A percentile compares a stretch with the other conserved stretches of the same genome.
These are phyloP conservation scores for Mesoligia furuncula DNA, from an alignment of 2,888 invertebrate genomes.

Conservation along the genomic window DNA sequence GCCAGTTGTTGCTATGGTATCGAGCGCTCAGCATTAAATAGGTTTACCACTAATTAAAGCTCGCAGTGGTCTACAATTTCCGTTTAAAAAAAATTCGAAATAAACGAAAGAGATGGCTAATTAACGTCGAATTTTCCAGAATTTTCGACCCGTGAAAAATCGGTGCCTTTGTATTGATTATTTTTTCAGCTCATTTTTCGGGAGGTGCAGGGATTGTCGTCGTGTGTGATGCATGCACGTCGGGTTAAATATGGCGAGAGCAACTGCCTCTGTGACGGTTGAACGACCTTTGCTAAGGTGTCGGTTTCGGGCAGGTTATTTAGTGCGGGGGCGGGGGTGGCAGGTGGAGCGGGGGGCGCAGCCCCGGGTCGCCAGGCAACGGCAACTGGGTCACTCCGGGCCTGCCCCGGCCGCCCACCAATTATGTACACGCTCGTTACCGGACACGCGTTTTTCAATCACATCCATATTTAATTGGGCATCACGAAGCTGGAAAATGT, in stretches of 20 bases:
- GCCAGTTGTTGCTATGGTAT: conserved; percentile 9
- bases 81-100: conserved; percentile 33
- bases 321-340: conserved; percentile 79
- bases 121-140: conserved; percentile 21
- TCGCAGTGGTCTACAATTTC: conserved; percentile 22
- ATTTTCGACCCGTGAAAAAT: conserved; percentile 26
- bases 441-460: conserved; percentile 91
- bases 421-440: conserved; percentile 91
- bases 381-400: conserved; percentile 90
- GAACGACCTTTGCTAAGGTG: conserved; percentile 90
- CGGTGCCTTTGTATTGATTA: conserved; percentile 32
- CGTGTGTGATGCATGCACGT: conserved; percentile 56
- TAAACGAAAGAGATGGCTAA: conserved; percentile 25
- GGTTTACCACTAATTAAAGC: conserved; percentile 54
- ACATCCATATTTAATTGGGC: conserved; percentile 91
- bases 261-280: conserved; percentile 84
- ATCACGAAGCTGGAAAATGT: conserved; percentile 89
- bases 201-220: conserved; percentile 22
- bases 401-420: conserved; percentile 86
- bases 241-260: conserved; percentile 78
- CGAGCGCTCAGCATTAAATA: conserved; percentile 15
- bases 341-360: conserved; percentile 70
- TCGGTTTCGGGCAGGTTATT: conserved; percentile 90
- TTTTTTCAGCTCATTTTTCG: conserved; percentile 6
- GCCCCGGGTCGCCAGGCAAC: conserved; percentile 88